Base-by-base conservation (phyloP, 2,797 vertebrate species). In the Syndactyla subalaris region DNA sequence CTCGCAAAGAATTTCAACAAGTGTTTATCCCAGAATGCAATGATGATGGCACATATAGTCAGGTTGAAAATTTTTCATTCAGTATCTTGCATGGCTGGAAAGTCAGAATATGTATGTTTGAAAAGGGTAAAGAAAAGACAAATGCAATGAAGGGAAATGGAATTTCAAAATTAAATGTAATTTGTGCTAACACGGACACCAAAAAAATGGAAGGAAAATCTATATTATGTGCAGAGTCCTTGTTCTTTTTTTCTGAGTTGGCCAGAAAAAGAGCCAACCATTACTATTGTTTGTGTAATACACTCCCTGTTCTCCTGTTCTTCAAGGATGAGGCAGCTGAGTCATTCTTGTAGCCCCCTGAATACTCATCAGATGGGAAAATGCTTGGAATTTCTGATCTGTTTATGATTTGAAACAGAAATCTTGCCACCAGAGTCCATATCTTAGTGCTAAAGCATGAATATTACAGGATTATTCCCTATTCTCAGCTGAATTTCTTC, bases 11-110 rank as follows among this genome's bases (percentile, higher is more conserved):
- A 93, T 98, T 99, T 89, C 99, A 99, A 24, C 99, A 99, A 97
- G 99, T 99, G 84, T 99, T 99, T 96, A 98, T 99, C 75, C 99
- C 99, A 2, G 99, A 99, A 39, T 99, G 99, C 98, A 99, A 98
- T 45, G 99, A 99, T 0, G 99, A 99, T 5, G 99, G 99, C 95
- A 99, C 99, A 41, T 99, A 99, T 9, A 99, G 98, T 48, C 99
- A 99, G 99, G 99, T 99, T 76, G 81, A 91, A 74, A 38, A 18
- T 14, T 72, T 83, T 96, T 93, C n/a, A 48, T 84, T 92, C 48
- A 22, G 21, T 77, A 26, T 80, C 34, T 75, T 83, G 16, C 17
- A 22, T 54, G 71, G 13, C 39, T 9, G 2, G 32, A 45, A 85
- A 78, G 54, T 84, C 45, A 73, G 30, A 82, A 20, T 34, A 38